Percentiles rank a stretch among this genome's conserved stretches.
phyloP scores from a whole-genome alignment of 2,797 vertebrate genomes.

The Myotis daubentonii region DNA sequence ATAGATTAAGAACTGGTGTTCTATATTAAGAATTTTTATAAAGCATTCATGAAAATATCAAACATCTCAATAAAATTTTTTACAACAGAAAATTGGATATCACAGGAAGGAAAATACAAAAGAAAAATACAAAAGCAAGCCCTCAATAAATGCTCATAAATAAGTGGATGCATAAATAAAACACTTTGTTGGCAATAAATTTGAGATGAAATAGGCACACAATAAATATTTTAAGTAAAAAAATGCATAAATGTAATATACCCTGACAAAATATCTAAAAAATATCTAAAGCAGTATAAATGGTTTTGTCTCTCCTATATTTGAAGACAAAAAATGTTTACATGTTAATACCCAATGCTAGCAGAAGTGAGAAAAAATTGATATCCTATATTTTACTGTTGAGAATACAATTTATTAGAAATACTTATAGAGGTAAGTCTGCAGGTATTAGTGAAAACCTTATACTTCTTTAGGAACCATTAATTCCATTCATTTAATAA shows the following conservation, averaged over 20 bases:
- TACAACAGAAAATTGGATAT: neutral
- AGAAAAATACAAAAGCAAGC: neutral
- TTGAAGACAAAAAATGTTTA: neutral
- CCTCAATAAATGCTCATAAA: neutral
- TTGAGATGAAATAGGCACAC: neutral
- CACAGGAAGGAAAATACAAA: neutral
- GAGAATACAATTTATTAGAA: conserved; percentile 5
- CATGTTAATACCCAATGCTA: neutral
- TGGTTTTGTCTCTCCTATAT: neutral
- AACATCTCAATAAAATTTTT: neutral
- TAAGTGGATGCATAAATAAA: neutral
- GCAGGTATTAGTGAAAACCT: neutral
- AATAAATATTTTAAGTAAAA: neutral
- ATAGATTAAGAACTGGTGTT: neutral
- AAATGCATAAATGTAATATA: neutral
- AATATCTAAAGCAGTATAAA: neutral
- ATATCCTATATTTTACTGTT: neutral
- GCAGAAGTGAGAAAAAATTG: neutral
- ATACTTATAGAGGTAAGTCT: neutral
- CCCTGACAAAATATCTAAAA: neutral
- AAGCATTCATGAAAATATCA: neutral
- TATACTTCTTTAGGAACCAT: neutral
- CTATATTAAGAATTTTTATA: neutral
- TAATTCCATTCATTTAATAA: conserved; percentile 33
- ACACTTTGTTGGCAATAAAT: neutral